phyloP scores from a whole-genome alignment of 2,888 invertebrate genomes.

The Micoletzkya japonica region DNA sequence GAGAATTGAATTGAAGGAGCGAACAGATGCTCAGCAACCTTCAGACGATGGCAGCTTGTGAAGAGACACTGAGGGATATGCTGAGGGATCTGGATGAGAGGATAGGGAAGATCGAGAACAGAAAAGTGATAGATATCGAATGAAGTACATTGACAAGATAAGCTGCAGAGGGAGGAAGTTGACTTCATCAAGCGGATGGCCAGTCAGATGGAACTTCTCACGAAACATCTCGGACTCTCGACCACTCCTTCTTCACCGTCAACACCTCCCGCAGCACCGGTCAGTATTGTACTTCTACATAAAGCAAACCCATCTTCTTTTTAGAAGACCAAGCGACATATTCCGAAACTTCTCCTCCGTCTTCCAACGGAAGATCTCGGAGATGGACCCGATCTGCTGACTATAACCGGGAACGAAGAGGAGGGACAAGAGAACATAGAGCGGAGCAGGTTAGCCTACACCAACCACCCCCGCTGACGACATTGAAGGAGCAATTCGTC shows the following conservation, averaged over 20 bases:
- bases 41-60: not conserved
- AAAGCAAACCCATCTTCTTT: no score
- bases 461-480: no score
- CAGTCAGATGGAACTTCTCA: slow-evolving; percentile 1
- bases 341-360: not conserved
- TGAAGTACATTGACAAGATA: not conserved
- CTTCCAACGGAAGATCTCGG: not conserved
- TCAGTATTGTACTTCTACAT: no score
- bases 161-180: slow-evolving; percentile 1
- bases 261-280: no score
- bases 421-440: not conserved
- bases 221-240: not conserved
- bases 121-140: not conserved
- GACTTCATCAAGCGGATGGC: not conserved
- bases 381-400: not conserved
- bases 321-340: no score
- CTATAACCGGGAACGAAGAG: not conserved
- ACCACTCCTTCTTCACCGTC: no score
- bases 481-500: not conserved
- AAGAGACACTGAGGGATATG: slow-evolving; percentile 1
- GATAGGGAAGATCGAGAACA: slow-evolving; percentile 5
- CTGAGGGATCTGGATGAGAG: slow-evolving; percentile 12
- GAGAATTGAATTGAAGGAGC: not conserved
- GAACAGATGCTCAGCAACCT: slow-evolving; percentile 15
- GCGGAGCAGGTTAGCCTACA: no score